Evolutionary conservation across 2,797 vertebrate genomes (phyloP), one percentile per base, ranked within the genome.

Genomic region (Cygnus olor): DNA sequence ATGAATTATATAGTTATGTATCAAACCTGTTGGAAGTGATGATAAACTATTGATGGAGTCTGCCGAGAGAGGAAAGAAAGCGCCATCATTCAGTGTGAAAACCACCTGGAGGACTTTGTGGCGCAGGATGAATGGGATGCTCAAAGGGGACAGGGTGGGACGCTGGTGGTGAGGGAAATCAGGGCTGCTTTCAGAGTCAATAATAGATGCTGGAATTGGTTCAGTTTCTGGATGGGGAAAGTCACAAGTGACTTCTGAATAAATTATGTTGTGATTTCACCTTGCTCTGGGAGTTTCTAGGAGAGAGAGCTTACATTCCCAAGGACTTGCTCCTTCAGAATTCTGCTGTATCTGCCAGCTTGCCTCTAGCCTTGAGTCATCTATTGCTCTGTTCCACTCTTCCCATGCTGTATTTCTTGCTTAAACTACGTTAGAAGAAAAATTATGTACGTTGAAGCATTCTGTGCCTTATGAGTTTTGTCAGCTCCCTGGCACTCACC

Each of bases 1-100:
- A 97, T 96, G 85, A 90, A 97, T 96, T 81, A 85, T 88, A 85
- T 25, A 40, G 93, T 93, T 97, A 89, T 95, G 58, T 90, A 79
- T 81, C 94, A 94, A 97, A 96, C 72, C 89, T 94, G 89, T 91
- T 95, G 93, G 81, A 89, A 95, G 89, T 66, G 56, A 85, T 96
- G 96, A 97, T 96, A 92, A 97, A 97, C 92, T 94, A 28, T 64
- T 70, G 72, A 81, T 72, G 93, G 81, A 85, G 68, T 69, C 90
- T 91, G 73, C 85, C 72, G 89, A 96, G 68, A 16, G 64, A 63
- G 88, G 36, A 76, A 83, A 92, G 96, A 77, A 80, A 95, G 90
- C 87, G 32, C 49, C 93, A 79, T 97, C 81, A 76, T 53, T 97
- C 90, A 95, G 54, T 72, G 25, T 49, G 92, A 85, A 85, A 44